Base-by-base conservation (phyloP, 2,888 invertebrate species). In the Idaea biselata region DNA sequence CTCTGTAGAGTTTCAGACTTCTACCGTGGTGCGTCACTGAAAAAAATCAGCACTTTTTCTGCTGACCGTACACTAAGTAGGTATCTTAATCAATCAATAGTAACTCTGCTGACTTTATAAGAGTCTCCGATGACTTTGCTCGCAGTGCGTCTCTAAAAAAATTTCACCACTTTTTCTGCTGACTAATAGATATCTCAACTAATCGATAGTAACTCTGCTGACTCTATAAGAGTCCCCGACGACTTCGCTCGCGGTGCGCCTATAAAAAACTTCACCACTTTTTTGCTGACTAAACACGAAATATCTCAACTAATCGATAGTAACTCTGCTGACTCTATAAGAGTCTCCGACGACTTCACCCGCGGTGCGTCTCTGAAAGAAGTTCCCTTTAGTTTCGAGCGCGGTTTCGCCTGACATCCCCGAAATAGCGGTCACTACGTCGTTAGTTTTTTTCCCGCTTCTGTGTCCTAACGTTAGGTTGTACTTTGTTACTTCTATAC, bases 101-200 rank as follows among this genome's bases (percentile, higher is more conserved):
- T 89, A 25, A 82, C 82, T 55, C 84, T 81, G 60, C 87, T 90
- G 0, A 86, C 62, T 63, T 82, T 85, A 66, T 91, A 92, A 0
- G 90, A 85, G 69, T 91, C 91, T 0, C 90, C 90, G 0, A 91
- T 87, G 4, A 90, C 86, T 60, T 81, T n/a, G n/a, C n/a, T 85
- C 0, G 82, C 81, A 3, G 80, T 78, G n/a, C n/a, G n/a, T n/a
- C n/a, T n/a, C n/a, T n/a, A n/a, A n/a, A n/a, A n/a, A 25, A 25
- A 25, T 3, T 1, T 25, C 25, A 25, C 25, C 5, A 25, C 25
- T 25, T 25, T 25, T 25, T 25, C 25, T 25, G 25, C 3, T 25
- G 25, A n/a, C n/a, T n/a, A n/a, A n/a, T n/a, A n/a, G n/a, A n/a
- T 25, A 25, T 3, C 8, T 7, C 18, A 11, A 55, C 80, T 66